A percentile compares a stretch with the other conserved stretches of the same genome.
Evolutionary conservation across 1,140 invertebrate genomes (phyloP).

Genomic region (Dufourea novaeangliae): DNA sequence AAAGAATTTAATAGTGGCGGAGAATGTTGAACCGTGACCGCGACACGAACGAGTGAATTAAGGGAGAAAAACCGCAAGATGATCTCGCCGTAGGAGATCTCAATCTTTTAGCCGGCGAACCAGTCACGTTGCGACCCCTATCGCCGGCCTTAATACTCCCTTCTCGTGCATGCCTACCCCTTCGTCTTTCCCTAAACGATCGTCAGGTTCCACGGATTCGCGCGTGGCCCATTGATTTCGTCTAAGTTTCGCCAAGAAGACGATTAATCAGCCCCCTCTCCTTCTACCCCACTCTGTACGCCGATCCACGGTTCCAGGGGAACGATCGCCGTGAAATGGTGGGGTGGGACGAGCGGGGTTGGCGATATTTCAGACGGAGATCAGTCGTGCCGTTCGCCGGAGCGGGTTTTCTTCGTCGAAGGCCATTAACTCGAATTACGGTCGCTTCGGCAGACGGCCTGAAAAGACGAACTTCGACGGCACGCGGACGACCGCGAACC

Average conservation of each 20-base stretch:
- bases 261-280: conserved; percentile 45
- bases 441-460: conserved; percentile 55
- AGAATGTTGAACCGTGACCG: not conserved
- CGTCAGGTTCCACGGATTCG: conserved; percentile 28
- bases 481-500: conserved; percentile 44
- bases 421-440: conserved; percentile 70
- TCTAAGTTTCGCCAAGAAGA: conserved; percentile 28
- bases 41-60: not conserved
- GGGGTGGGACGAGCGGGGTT: not conserved
- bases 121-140: conserved; percentile 3
- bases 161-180: not conserved
- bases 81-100: not conserved
- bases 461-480: conserved; percentile 60
- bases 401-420: conserved; percentile 56
- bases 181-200: conserved; percentile 6
- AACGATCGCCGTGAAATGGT: not conserved
- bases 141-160: not conserved
- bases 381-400: conserved; percentile 45
- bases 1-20: not conserved
- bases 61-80: not conserved
- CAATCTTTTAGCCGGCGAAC: not conserved
- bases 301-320: not conserved
- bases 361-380: conserved; percentile 62
- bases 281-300: not conserved
- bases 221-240: conserved; percentile 51